A percentile compares a stretch with the other conserved stretches of the same genome.
These are phyloP conservation scores for Meloidogyne hapla DNA, from an alignment of 1,140 invertebrate species.

Conservation along the genomic window DNA sequence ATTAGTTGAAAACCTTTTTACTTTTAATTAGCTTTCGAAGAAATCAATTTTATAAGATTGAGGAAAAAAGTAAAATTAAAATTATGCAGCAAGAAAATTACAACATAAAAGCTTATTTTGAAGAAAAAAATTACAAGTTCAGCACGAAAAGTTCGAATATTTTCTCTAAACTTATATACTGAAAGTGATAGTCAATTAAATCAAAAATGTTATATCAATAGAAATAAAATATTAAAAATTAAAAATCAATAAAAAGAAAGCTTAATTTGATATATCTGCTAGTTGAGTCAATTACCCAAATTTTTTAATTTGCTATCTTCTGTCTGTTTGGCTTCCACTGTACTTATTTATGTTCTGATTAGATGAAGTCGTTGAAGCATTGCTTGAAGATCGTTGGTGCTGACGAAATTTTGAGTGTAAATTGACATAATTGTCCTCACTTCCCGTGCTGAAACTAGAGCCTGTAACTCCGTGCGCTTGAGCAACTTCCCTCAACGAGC, in stretches of 20 bases:
- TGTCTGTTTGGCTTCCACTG: not conserved
- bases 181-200: no score
- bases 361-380: not conserved
- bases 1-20: no score
- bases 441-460: not conserved
- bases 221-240: not conserved
- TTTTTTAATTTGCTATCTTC: not conserved
- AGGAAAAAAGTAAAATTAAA: no score
- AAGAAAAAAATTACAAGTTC: no score
- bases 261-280: not conserved
- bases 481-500: slow-evolving; percentile 41
- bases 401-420: not conserved
- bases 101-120: no score
- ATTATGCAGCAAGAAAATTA: no score
- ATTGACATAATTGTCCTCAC: not conserved
- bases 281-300: not conserved
- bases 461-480: not conserved
- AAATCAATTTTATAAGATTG: no score
- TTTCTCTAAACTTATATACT: no score
- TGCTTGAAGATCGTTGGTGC: slow-evolving; percentile 11
- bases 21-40: no score
- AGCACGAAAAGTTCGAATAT: no score
- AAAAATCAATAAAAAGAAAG: not conserved
- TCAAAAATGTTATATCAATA: no score
- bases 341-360: not conserved